Conservation (phyloP, 64 coral and sea anemone species). For the Cladopsammia gracilis region DNA sequence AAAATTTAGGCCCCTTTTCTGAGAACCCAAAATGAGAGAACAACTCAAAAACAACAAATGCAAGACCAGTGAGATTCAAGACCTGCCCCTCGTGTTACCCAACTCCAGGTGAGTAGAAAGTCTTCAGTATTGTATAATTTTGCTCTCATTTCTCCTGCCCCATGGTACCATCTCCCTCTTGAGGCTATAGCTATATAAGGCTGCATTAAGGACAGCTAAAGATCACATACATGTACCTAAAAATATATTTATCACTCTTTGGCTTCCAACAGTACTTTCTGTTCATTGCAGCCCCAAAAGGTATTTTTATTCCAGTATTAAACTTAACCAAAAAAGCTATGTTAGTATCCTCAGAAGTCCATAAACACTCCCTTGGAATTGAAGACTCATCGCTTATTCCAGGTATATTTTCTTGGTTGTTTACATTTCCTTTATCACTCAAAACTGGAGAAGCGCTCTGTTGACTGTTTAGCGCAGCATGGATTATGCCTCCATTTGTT, state of each 20-base stretch:
- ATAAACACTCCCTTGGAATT: neutral
- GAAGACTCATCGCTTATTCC: neutral
- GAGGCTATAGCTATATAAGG: too few species aligned
- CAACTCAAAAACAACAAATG: too few species aligned
- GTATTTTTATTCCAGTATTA: constrained; percentile 20
- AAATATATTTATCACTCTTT: constrained; percentile 13
- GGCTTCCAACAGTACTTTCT: constrained; percentile 7
- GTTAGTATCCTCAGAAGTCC: neutral
- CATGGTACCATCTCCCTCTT: too few species aligned
- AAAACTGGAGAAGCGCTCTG: neutral
- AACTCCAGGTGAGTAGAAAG: too few species aligned
- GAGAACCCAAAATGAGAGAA: too few species aligned
- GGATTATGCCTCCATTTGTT: neutral
- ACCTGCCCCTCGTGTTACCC: too few species aligned
- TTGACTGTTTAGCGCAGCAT: neutral
- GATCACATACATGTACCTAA: neutral
- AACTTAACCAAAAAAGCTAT: neutral
- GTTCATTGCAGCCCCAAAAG: constrained; percentile 50
- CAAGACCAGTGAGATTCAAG: too few species aligned
- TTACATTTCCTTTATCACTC: neutral
- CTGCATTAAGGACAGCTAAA: too few species aligned
- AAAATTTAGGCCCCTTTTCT: too few species aligned
- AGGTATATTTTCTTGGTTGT: neutral
- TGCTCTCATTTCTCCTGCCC: too few species aligned
- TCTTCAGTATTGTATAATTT: too few species aligned